Percentiles rank a stretch among this genome's conserved stretches.
Conservation (phyloP, 2,888 invertebrate genomes). For the Xanthostigma xanthostigma region DNA sequence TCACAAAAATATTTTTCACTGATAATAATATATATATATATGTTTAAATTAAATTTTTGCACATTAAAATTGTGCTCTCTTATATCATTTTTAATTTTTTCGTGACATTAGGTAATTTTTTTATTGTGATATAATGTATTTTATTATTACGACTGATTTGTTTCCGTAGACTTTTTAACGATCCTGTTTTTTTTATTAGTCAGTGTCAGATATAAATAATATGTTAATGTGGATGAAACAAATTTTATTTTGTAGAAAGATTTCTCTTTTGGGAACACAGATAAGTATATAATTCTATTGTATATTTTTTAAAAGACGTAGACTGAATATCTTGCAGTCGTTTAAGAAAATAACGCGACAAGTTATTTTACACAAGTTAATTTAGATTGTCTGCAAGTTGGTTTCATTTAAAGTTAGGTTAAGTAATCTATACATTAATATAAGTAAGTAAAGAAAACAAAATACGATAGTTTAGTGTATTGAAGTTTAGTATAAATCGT, state of each 20-base stretch:
- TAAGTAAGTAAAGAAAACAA: too few relatives aligned
- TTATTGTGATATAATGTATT: too few relatives aligned
- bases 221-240: too few relatives aligned
- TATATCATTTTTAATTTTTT: background rate
- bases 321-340: constrained; percentile 6
- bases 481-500: too few relatives aligned
- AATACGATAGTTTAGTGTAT: too few relatives aligned
- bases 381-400: constrained; percentile 4
- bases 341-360: constrained; percentile 1
- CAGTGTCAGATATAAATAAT: too few relatives aligned
- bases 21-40: too few relatives aligned
- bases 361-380: background rate
- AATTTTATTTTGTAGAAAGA: background rate
- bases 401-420: background rate
- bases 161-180: too few relatives aligned
- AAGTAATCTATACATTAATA: too few relatives aligned
- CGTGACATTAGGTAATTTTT: background rate
- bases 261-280: background rate
- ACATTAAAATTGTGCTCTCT: background rate
- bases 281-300: constrained; percentile 1
- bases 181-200: too few relatives aligned
- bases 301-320: constrained; percentile 4
- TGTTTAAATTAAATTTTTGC: constrained; percentile 22
- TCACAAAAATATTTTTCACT: constrained; percentile 24
- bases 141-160: too few relatives aligned